Base-by-base conservation (phyloP, 2,113 vertebrate genomes). In the Uria aalge region DNA sequence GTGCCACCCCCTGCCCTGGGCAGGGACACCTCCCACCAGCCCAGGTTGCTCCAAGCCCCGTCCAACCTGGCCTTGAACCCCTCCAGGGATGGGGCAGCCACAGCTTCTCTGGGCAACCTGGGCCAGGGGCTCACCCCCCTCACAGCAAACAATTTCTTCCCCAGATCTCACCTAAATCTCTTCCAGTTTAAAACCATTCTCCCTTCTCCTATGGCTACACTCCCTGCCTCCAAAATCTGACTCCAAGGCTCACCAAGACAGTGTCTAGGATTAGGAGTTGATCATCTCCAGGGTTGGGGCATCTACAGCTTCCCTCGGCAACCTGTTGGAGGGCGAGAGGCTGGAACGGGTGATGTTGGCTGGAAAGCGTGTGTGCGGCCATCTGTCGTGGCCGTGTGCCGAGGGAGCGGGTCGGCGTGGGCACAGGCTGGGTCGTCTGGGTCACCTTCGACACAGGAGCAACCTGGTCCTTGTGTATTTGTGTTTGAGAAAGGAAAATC, bases 401-500 rank as follows among this genome's bases (percentile, higher is more conserved):
- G 56, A 17, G 8, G 5, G 80, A 68, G 47, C 40, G 4, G 47
- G 71, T 24, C 15, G 30, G 47, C 34, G 16, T 22, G 6, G 43
- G 48, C 40, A 43, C 24, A 12, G 56, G 55, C 67, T 24, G 34
- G 6, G 1, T 23, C 32, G 8, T 52, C 53, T 24, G 52, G 11
- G 41, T 69, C 9, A 6, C 6, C 2, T 43, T 21, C 6, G 22
- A 9, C 2, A 5, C 5, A 3, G 40, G 43, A 34, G 36, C 11
- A 5, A 24, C 9, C 17, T 5, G 3, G n/a, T 24, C 27, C 41
- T 40, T 6, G 32, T 36, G 62, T 26, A 17, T 32, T 55, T 32
- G 23, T 19, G 73, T 50, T 2, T 24, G 63, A 43, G 66, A 30
- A 8, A 23, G 68, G 11, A 72, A 52, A 73, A 47, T 14, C 23